Evolutionary conservation across 2,113 vertebrate species (phyloP), one percentile per base, ranked within the genome.

Genomic region (Chelonoidis abingdonii): DNA sequence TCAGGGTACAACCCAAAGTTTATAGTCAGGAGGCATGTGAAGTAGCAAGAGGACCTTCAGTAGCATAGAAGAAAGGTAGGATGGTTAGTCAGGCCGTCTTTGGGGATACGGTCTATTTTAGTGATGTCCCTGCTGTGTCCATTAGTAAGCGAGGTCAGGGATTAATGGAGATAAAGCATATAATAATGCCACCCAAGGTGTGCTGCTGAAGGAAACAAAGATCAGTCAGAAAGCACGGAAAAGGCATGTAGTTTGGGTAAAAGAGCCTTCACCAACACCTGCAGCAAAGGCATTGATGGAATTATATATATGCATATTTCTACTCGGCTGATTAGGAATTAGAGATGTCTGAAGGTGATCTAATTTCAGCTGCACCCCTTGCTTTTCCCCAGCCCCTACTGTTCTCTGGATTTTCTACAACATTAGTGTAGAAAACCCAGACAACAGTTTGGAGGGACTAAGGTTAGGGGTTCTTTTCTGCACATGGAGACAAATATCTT

Each of bases 301-400:
- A 96, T 97, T 93, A 96, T 56, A 87, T 31, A 49, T 93, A 94
- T 96, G 93, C 96, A 95, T 97, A 96, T 97, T 97, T 95, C 95
- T 95, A 86, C 96, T 96, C 94, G 86, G 95, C 83, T 72, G 1
- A 95, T 93, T 95, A 96, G 89, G 95, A 97, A 96, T 95, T 90
- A 97, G 93, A 96, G 93, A 96, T 88, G 92, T 96, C 97, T 97
- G 95, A 97, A 93, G 94, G 94, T 96, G 97, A 97, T 95, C 93
- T 97, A 96, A 97, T 97, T 97, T 97, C 96, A 95, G 84, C 92
- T 91, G 96, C 95, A 97, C 95, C 96, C 96, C 96, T 96, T 97
- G 92, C 92, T 97, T 97, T 95, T 96, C 94, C 94, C 96, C 84
- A 97, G 10, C 94, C 96, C 92, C 93, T 96, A 78, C 90, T 95